These are phyloP conservation scores for Sebastes hubbsi DNA, from an alignment of 2,797 vertebrate genomes.

Conservation along the genomic window DNA sequence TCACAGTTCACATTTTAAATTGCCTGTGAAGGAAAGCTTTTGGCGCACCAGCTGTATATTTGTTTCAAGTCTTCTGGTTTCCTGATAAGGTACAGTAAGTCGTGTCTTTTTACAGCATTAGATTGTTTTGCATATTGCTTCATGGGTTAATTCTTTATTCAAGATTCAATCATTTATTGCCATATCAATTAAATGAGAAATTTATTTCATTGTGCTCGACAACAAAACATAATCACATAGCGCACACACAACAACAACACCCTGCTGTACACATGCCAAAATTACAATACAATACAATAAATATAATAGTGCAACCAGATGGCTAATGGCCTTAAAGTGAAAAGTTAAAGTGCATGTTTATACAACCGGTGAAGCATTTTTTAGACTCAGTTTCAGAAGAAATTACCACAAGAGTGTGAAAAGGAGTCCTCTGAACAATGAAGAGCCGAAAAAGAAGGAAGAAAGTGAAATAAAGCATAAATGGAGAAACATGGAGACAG, in stretches of 20 bases:
- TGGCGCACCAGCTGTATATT: conserved; percentile 25
- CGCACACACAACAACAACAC: too few relatives aligned
- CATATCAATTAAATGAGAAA: too few relatives aligned
- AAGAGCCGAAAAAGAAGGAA: background rate
- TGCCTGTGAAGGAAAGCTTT: conserved; percentile 35
- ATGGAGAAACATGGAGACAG: background rate
- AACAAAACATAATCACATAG: too few relatives aligned
- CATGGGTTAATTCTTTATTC: background rate
- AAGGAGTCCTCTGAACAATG: background rate
- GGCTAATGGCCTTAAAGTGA: too few relatives aligned
- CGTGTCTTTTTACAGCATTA: background rate
- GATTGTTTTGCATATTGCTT: background rate
- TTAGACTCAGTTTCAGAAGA: background rate
- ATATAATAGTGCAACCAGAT: too few relatives aligned
- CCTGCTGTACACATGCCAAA: too few relatives aligned
- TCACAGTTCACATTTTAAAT: conserved; percentile 50
- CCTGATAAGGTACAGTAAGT: conserved; percentile 23
- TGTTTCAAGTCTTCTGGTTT: conserved; percentile 22
- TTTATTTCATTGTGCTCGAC: too few relatives aligned
- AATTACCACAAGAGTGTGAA: background rate
- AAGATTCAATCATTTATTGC: background rate
- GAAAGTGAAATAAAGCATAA: background rate
- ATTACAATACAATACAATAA: too few relatives aligned
- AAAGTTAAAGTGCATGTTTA: too few relatives aligned
- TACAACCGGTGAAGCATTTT: background rate